Base-by-base conservation (phyloP, 1,140 invertebrate genomes). In the Frieseomelitta varia region DNA sequence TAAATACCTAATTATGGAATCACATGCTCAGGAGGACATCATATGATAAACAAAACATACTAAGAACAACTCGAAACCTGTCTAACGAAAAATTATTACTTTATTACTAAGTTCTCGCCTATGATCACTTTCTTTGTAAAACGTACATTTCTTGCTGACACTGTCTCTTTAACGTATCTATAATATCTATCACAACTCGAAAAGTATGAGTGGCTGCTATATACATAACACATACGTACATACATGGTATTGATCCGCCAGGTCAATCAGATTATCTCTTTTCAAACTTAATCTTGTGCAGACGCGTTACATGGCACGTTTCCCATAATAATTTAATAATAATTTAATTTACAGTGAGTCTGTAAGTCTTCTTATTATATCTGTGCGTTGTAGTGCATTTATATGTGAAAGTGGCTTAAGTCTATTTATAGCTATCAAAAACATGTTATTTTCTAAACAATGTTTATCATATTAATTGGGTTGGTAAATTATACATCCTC, bases 1-100 rank as follows among this genome's bases (percentile, higher is more conserved):
- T 63, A 88, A 79, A 74, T 86, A 81, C 80, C 61, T 89, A 88
- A 88, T 83, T 58, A 73, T 88, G 86, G 77, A 82, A 68, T 86
- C 83, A 88, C 74, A 77, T 67, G 83, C 77, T 69, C 75, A 79
- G 84, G n/a, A 77, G 39, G 56, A 78, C 67, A 71, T 68, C 39
- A 71, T 73, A 61, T 61, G 67, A 85, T 34, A 55, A 80, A 75
- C n/a, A 27, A 58, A 75, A 39, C 69, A 67, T 63, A 30, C 1
- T 30, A 72, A 14, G 65, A 82, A 34, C 58, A 30, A 77, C 58
- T 72, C 47, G 39, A 53, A 61, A 56, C 53, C 63, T 75, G 76
- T 68, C 78, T 34, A 34, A 80, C 56, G 63, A 85, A 86, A 63
- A 87, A 79, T 87, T 77, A 51, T 30, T 61, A 73, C 24, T 68